Evolutionary conservation across 2,888 invertebrate species (phyloP).

Genomic region (Tridacna gigas): DNA sequence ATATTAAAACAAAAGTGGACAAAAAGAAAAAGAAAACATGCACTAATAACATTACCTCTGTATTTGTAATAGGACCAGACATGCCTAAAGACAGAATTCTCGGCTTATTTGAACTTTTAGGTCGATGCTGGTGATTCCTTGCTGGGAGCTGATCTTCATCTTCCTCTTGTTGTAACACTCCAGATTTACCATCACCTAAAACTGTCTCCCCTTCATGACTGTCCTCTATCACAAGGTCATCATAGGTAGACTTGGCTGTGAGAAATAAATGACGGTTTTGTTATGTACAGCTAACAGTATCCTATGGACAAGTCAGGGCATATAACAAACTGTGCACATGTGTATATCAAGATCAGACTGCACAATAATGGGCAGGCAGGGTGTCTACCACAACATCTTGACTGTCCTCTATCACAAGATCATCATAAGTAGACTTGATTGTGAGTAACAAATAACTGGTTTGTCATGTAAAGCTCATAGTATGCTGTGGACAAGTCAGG

Average conservation of each 20-base stretch:
- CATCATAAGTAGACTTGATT: constrained; percentile 52
- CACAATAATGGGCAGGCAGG: no score
- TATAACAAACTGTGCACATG: no score
- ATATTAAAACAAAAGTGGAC: no score
- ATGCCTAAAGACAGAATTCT: constrained; percentile 60
- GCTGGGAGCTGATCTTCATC: constrained; percentile 58
- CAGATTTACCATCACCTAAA: constrained; percentile 77
- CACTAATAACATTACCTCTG: neutral
- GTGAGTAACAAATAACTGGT: neutral
- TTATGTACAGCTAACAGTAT: no score
- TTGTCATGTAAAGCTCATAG: no score
- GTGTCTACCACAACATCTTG: constrained; percentile 80
- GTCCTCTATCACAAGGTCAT: constrained; percentile 80
- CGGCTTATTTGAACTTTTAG: constrained; percentile 69
- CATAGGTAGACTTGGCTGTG: constrained; percentile 33
- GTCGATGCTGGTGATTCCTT: constrained; percentile 54
- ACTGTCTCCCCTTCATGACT: constrained; percentile 79
- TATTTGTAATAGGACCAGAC: constrained; percentile 61
- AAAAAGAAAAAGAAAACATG: neutral
- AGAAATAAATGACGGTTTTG: neutral
- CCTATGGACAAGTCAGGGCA: no score
- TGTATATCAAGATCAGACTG: no score
- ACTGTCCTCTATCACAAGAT: constrained; percentile 80
- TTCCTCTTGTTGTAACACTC: constrained; percentile 70
- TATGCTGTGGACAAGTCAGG: no score